Conservation (phyloP, 2,888 invertebrate genomes). For the Andricus quercusramuli region DNA sequence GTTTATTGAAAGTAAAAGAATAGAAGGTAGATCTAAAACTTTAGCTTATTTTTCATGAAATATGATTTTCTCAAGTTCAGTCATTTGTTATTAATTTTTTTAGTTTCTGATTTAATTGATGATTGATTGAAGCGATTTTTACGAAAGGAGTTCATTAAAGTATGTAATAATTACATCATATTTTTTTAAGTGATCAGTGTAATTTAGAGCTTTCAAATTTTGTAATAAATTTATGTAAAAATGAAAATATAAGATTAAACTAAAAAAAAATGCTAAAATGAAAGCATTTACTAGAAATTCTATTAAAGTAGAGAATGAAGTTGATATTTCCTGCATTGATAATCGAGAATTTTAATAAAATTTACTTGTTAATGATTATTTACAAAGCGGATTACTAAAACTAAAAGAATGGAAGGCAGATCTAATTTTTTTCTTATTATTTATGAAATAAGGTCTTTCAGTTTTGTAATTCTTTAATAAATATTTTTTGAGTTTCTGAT, state of each 20-base stretch:
- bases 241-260: background rate
- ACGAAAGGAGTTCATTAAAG: background rate
- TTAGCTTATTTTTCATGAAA: too few relatives aligned
- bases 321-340: background rate
- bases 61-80: background rate
- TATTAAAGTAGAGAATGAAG: slow-evolving; percentile 6
- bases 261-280: background rate
- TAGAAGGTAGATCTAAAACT: too few relatives aligned
- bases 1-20: background rate
- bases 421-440: too few relatives aligned
- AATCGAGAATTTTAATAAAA: background rate
- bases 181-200: background rate
- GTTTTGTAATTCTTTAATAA: too few relatives aligned
- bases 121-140: background rate
- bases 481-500: too few relatives aligned
- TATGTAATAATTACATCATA: background rate
- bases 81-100: background rate
- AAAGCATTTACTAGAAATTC: background rate
- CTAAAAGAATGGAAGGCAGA: background rate
- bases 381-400: background rate
- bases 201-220: background rate
- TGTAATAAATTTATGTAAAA: background rate
- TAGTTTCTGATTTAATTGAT: too few relatives aligned
- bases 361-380: background rate
- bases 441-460: too few relatives aligned